These are phyloP conservation scores for Lasioglossum albipes DNA, from an alignment of 1,140 invertebrate species.

Conservation along the genomic window DNA sequence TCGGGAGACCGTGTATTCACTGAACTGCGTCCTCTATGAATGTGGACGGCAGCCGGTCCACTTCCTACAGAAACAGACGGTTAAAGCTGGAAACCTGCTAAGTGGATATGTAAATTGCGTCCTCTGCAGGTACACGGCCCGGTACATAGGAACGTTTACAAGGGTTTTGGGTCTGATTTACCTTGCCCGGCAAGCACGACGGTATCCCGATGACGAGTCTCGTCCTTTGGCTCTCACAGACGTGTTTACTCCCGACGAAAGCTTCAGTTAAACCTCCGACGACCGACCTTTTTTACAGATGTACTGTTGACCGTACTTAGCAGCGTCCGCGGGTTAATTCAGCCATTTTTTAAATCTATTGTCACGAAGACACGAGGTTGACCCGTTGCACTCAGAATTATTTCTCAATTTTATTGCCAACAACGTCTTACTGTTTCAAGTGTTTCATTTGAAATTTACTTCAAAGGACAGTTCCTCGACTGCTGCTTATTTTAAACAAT, in stretches of 20 bases:
- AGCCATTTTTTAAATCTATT: too few species aligned
- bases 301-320: too few species aligned
- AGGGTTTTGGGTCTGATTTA: conserved; percentile 28
- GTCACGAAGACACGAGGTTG: too few species aligned
- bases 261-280: background rate
- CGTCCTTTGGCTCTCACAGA: background rate
- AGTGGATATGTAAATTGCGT: conserved; percentile 31
- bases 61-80: background rate
- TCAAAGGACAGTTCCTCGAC: too few species aligned
- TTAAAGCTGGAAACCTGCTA: conserved; percentile 10
- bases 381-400: too few species aligned
- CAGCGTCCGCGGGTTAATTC: too few species aligned
- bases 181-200: background rate
- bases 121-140: background rate
- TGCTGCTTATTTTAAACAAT: too few species aligned
- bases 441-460: too few species aligned
- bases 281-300: too few species aligned
- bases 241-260: conserved; percentile 6
- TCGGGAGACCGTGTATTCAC: background rate
- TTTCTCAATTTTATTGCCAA: too few species aligned
- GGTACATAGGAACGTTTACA: conserved; percentile 14
- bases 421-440: too few species aligned
- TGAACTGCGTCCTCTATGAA: background rate
- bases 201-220: background rate
- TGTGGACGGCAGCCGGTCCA: background rate